phyloP scores from a whole-genome alignment of 1,140 invertebrate species.

The Sarcophaga bullata region DNA sequence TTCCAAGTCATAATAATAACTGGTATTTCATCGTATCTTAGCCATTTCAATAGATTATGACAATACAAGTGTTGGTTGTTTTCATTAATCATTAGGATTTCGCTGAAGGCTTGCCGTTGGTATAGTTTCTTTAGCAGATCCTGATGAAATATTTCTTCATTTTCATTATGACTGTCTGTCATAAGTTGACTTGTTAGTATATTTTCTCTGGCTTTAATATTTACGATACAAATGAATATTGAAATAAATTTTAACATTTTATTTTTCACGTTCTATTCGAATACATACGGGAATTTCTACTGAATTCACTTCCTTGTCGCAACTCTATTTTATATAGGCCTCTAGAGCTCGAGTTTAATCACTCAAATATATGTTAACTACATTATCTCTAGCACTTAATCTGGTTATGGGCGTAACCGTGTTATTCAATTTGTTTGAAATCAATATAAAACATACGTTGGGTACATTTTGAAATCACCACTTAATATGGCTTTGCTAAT shows the following conservation, averaged over 20 bases:
- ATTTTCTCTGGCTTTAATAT: not conserved
- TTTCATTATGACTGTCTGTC: not conserved
- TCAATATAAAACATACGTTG: not conserved
- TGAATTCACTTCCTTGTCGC: not conserved
- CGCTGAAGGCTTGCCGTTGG: not conserved
- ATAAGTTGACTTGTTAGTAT: too few species aligned
- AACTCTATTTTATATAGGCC: not conserved
- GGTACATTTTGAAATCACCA: too few species aligned
- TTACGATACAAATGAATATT: not conserved
- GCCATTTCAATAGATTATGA: not conserved
- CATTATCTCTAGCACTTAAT: not conserved
- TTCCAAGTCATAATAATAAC: not conserved
- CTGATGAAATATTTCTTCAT: not conserved
- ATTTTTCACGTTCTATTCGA: not conserved
- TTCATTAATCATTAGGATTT: not conserved
- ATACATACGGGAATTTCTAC: not conserved
- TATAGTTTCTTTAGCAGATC: not conserved
- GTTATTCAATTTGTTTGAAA: not conserved
- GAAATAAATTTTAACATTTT: not conserved
- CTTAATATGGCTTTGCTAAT: too few species aligned
- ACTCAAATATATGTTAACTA: not conserved
- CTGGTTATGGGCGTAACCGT: not conserved
- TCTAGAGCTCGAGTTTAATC: not conserved
- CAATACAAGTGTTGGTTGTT: not conserved
- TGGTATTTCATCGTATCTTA: not conserved